Percentiles rank a stretch among this genome's conserved stretches.
Evolutionary conservation across 92 coral and sea anemone genomes (phyloP).

Genomic region (Siderastrea radians): DNA sequence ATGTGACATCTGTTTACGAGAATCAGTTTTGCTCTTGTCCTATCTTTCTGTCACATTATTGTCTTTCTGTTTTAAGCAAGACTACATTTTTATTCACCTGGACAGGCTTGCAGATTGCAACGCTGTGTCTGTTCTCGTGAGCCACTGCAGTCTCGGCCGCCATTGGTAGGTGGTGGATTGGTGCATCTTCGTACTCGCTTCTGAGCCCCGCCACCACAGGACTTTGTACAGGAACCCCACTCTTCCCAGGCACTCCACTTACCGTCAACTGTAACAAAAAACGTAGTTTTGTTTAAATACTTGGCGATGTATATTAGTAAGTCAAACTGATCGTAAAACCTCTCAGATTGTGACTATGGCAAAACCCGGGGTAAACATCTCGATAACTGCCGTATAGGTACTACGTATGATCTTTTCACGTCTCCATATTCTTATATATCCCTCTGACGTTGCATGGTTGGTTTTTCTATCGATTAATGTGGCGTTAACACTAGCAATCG

Average conservation of each 20-base stretch:
- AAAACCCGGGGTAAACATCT: too few species aligned
- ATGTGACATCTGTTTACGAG: too few species aligned
- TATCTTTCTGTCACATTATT: not conserved
- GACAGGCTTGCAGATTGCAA: slow-evolving; percentile 39
- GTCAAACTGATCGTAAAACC: too few species aligned
- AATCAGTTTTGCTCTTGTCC: not conserved
- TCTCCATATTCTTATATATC: too few species aligned
- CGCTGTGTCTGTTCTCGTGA: slow-evolving; percentile 8
- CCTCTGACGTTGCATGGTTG: too few species aligned
- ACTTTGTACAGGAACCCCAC: slow-evolving; percentile 32
- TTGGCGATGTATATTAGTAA: too few species aligned
- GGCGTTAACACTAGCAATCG: too few species aligned
- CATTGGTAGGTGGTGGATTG: slow-evolving; percentile 37
- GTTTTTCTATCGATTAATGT: too few species aligned
- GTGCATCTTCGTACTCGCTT: slow-evolving; percentile 12
- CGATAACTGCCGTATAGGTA: too few species aligned
- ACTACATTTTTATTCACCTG: not conserved
- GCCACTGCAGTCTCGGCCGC: slow-evolving; percentile 36
- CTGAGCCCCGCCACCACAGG: slow-evolving; percentile 50
- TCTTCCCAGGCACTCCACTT: slow-evolving; percentile 43
- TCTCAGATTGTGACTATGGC: too few species aligned
- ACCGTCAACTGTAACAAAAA: slow-evolving; percentile 21
- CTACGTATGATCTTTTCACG: too few species aligned
- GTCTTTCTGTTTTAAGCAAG: not conserved
- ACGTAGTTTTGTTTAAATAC: not conserved